A percentile compares a stretch with the other conserved stretches of the same genome.
Evolutionary conservation across 2,797 vertebrate genomes (phyloP).

Genomic region (Gallinago stenura): DNA sequence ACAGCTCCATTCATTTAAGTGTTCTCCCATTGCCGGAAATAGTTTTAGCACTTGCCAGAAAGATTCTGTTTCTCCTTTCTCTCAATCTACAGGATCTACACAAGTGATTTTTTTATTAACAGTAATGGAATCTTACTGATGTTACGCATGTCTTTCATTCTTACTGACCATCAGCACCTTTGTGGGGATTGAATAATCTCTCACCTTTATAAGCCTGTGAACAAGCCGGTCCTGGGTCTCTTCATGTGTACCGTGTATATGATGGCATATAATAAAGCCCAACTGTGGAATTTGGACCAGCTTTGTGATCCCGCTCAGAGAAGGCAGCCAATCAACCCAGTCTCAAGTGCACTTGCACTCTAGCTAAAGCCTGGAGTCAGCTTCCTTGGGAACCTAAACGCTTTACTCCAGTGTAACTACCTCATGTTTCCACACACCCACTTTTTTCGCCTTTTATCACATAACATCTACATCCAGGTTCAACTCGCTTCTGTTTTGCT

Average conservation of each 20-base stretch:
- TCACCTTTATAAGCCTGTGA: not conserved
- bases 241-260: not conserved
- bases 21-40: not conserved
- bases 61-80: not conserved
- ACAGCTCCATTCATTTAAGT: not conserved
- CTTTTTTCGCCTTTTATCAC: not conserved
- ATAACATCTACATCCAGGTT: not conserved
- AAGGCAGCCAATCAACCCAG: not conserved
- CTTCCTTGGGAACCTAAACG: not conserved
- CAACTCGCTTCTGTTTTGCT: not conserved
- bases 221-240: not conserved
- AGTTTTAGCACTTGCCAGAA: not conserved
- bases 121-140: not conserved
- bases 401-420: not conserved
- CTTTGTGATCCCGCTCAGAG: not conserved
- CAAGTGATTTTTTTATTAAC: not conserved
- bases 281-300: not conserved
- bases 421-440: not conserved
- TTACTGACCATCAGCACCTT: not conserved
- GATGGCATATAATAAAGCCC: not conserved
- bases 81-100: not conserved
- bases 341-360: fast-evolving
- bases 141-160: not conserved
- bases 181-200: not conserved
- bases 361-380: not conserved